Evolutionary conservation across 1,140 invertebrate species (phyloP).

Genomic region (Galleria mellonella): DNA sequence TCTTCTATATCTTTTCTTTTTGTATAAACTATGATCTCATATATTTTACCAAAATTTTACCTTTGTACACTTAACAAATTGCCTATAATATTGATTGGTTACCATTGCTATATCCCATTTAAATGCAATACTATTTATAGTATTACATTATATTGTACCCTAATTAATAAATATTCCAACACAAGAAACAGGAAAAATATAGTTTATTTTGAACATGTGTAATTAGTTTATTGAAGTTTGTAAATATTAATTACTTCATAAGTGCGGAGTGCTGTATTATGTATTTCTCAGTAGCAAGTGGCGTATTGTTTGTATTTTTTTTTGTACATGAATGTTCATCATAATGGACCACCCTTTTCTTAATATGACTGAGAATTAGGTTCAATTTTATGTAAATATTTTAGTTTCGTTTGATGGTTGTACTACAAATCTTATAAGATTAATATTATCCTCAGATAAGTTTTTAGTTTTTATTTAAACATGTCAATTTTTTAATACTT

Average conservation of each 20-base stretch:
- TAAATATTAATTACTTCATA: constrained; percentile 4
- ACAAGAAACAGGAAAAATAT: too few relatives aligned
- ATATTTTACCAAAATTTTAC: constrained; percentile 45
- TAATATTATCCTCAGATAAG: constrained; percentile 35
- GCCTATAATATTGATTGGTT: constrained; percentile 13
- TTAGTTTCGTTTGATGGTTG: constrained; percentile 42
- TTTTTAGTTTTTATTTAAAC: constrained; percentile 27
- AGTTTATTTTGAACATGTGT: neutral
- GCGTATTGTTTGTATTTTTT: too few relatives aligned
- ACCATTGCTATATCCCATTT: constrained; percentile 14
- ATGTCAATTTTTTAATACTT: neutral
- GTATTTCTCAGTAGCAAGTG: neutral
- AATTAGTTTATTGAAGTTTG: constrained; percentile 1
- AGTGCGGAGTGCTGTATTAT: neutral
- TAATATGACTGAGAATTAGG: constrained; percentile 69
- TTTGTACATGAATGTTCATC: constrained; percentile 4
- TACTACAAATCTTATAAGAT: constrained; percentile 26
- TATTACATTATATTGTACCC: too few relatives aligned
- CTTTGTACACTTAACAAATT: constrained; percentile 2
- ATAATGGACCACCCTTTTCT: constrained; percentile 37
- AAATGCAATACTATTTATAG: constrained; percentile 7
- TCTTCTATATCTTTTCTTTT: neutral
- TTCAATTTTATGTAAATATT: constrained; percentile 67
- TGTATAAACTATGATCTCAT: constrained; percentile 45
- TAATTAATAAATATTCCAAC: too few relatives aligned